These are phyloP conservation scores for Cynocephalus volans DNA, from an alignment of 2,113 vertebrate genomes.

Conservation along the genomic window DNA sequence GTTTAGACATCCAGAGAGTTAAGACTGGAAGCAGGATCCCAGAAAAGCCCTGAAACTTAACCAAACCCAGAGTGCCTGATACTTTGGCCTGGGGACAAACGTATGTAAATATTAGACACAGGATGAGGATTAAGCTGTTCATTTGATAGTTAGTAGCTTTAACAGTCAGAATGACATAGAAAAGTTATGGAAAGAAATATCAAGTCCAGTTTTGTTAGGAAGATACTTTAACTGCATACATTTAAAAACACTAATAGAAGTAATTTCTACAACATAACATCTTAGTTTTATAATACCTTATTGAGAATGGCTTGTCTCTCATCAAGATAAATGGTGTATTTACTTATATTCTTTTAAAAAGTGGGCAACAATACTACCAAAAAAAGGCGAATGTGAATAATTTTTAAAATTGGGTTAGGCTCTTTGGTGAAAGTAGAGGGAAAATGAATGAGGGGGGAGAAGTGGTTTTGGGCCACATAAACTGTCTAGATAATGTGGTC, in stretches of 20 bases:
- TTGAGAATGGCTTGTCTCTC: conserved; percentile 45
- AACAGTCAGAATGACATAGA: conserved; percentile 39
- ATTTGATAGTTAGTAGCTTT: conserved; percentile 58
- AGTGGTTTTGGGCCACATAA: not conserved
- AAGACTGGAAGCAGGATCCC: conserved; percentile 39
- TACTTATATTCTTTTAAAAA: conserved; percentile 68
- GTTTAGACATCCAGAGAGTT: conserved; percentile 45
- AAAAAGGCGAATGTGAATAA: conserved; percentile 50
- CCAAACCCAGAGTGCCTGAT: not conserved
- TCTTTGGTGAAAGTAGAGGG: conserved; percentile 52
- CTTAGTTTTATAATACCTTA: not conserved
- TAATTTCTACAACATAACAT: conserved; percentile 36
- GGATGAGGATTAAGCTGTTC: not conserved
- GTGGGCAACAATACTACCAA: conserved; percentile 27
- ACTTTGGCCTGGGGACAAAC: not conserved
- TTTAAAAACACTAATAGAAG: conserved; percentile 65
- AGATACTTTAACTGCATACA: conserved; percentile 30
- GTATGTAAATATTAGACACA: conserved; percentile 4
- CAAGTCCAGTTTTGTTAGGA: conserved; percentile 60
- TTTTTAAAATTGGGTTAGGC: not conserved
- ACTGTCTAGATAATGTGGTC: conserved; percentile 60
- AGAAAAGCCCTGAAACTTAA: conserved; percentile 31
- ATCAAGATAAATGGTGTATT: conserved; percentile 63
- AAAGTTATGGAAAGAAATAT: conserved; percentile 65
- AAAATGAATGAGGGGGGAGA: not conserved